phyloP scores from a whole-genome alignment of 2,797 vertebrate species.

The Borostomias antarcticus region DNA sequence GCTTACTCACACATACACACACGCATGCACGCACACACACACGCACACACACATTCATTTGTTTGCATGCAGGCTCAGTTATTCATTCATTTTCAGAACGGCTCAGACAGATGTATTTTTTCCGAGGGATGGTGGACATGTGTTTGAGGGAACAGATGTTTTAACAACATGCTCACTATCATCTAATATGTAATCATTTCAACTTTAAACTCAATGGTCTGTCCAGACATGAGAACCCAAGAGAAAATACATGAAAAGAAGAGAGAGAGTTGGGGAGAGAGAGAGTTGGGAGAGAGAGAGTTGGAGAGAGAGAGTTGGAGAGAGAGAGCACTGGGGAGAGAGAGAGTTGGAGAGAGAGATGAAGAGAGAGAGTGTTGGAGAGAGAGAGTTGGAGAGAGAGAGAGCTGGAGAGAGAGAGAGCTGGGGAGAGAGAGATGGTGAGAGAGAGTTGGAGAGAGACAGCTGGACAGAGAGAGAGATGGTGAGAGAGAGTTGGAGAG shows the following conservation, averaged over 20 bases:
- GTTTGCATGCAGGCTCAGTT: slow-evolving; percentile 8
- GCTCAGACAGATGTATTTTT: too few relatives aligned
- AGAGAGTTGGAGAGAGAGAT: slow-evolving; percentile 15
- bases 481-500: slow-evolving; percentile 8
- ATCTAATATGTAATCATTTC: not conserved
- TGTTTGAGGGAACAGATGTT: slow-evolving; percentile 4
- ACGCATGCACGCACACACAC: slow-evolving; percentile 9
- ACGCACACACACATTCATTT: not conserved
- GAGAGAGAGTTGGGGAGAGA: slow-evolving; percentile 28
- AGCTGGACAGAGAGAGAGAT: not conserved
- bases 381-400: slow-evolving; percentile 21
- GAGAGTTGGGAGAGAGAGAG: slow-evolving; percentile 27
- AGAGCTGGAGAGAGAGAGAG: slow-evolving; percentile 33
- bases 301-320: slow-evolving; percentile 40
- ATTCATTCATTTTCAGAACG: not conserved
- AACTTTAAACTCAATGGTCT: slow-evolving; percentile 19
- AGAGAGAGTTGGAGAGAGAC: slow-evolving; percentile 20
- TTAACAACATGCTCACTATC: slow-evolving; percentile 14
- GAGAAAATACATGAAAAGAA: slow-evolving; percentile 20
- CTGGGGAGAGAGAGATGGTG: slow-evolving; percentile 41
- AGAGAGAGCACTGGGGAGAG: not conserved
- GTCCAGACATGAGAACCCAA: slow-evolving; percentile 8
- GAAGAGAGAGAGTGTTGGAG: slow-evolving; percentile 49
- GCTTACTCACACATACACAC: slow-evolving; percentile 36
- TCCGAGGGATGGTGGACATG: not conserved